Evolutionary conservation across 2,113 vertebrate species (phyloP), one percentile per base, ranked within the genome.

Genomic region (Baryphthengus martii): DNA sequence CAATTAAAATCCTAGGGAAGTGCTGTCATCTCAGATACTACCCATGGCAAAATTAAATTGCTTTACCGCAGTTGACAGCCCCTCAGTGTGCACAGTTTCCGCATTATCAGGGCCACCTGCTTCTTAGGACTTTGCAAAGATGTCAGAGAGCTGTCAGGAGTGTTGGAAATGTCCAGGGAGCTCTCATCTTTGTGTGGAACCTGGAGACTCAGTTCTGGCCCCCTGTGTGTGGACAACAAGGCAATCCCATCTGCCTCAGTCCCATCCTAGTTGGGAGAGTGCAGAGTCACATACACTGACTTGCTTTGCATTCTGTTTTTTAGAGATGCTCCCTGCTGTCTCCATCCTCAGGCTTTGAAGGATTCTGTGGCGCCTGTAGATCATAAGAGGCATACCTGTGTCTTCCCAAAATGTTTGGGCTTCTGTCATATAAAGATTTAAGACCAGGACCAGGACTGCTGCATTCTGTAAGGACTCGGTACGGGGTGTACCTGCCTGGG

Each of bases 1-100:
- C 65, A 71, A 45, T 89, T 90, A 50, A 91, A 89, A 49, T 85
- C 50, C 52, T 55, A 49, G 26, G 55, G 73, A 85, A 85, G 61
- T 63, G 20, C 70, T 87, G 70, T 75, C 62, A 56, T 66, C 42
- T 89, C 66, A 63, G 70, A 25, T 28, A 31, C 24, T 16, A 72
- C 8, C 33, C 26, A 13, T 33, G 18, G 26, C 68, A 78, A 89
- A 87, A 71, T 24, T 59, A 21, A 88, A 67, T 87, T 81, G 65
- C 66, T 81, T 74, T 85, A 39, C 70, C 4, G 2, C 13, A 39
- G 31, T 1, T 71, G 68, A 29, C 44, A 71, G 50, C 31, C 35
- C 23, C 17, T 61, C 16, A 15, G 42, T 74, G 40, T 21, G 45
- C 40, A 45, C 8, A 12, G 63, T 52, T 75, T 70, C 77, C 84